Percentiles rank a stretch among this genome's conserved stretches.
These are phyloP conservation scores for Epinotia demarniana DNA, from an alignment of 2,888 invertebrate genomes.

Conservation along the genomic window DNA sequence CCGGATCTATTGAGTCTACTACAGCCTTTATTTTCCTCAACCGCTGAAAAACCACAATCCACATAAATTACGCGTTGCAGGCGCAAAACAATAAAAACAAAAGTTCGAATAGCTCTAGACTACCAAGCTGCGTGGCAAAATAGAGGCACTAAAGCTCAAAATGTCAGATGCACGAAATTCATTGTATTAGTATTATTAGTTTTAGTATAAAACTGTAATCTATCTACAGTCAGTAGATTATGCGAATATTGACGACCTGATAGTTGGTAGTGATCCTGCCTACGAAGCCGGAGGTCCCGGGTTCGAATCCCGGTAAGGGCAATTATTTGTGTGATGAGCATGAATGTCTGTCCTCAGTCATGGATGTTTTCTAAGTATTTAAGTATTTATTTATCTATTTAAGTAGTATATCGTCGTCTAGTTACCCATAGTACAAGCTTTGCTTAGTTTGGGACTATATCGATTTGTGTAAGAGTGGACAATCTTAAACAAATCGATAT, in stretches of 20 bases:
- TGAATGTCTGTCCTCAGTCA: too few species aligned
- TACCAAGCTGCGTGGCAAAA: neutral
- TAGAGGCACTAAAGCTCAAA: constrained; percentile 16
- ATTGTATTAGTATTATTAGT: neutral
- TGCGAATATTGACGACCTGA: neutral
- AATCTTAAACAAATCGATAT: too few species aligned
- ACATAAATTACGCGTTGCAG: constrained; percentile 24
- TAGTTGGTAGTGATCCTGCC: too few species aligned
- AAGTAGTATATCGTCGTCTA: too few species aligned
- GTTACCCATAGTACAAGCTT: too few species aligned
- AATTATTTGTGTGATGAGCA: too few species aligned
- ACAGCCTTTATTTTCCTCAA: constrained; percentile 60
- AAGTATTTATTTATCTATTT: too few species aligned
- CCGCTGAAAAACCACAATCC: constrained; percentile 55
- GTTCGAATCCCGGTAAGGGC: too few species aligned
- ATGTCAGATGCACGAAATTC: constrained; percentile 2
- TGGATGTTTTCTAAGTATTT: too few species aligned
- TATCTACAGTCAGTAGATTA: neutral
- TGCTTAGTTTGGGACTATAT: too few species aligned
- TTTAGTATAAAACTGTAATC: neutral
- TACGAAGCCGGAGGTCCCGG: too few species aligned
- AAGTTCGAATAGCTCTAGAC: constrained; percentile 7
- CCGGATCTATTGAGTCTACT: constrained; percentile 59
- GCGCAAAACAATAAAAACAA: constrained; percentile 31
- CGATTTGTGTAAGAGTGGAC: too few species aligned